Evolutionary conservation across 2,797 vertebrate genomes (phyloP), one percentile per base, ranked within the genome.

Genomic region (Malacoctenus gilli): DNA sequence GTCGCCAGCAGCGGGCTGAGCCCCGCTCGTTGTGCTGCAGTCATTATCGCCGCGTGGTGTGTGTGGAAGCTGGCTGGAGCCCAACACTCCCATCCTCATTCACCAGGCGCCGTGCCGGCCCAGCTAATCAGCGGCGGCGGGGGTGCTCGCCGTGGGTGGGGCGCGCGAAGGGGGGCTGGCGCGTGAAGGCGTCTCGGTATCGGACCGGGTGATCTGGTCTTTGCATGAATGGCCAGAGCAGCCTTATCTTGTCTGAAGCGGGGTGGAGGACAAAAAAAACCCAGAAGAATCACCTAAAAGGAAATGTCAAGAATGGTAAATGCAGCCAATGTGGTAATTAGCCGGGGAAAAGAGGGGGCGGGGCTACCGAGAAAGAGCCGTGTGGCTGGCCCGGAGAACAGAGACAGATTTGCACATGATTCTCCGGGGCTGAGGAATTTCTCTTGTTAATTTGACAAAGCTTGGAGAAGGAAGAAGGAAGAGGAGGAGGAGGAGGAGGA

Each of bases 391-490:
- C n/a, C 8, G 37, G 35, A 59, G 63, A 83, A 68, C 75, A 61
- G 65, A 82, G 79, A 88, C 73, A 86, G 59, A 89, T 84, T 75
- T 80, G 70, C 60, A 77, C 87, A 91, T 89, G 86, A 88, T 79
- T 85, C 80, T 73, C 80, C 41, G 50, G 64, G 78, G 68, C 75
- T 56, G 57, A 85, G 74, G 82, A 89, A 91, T 92, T 90, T 81
- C 67, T 91, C 75, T 83, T 85, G 68, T 77, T 87, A 88, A 87
- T 90, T 89, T 89, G 84, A 91, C 88, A 88, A 90, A 84, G 80
- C 68, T 71, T 87, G 75, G 83, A 83, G 83, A 85, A 76, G 74
- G 59, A 48, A 76, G 74, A 61, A 47, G 53, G 64, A n/a, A n/a
- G n/a, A n/a, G n/a, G n/a, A n/a, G n/a, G n/a, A n/a, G n/a, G n/a